Percentiles rank a stretch among this genome's conserved stretches.
phyloP scores from a whole-genome alignment of 2,797 vertebrate genomes.

The Bovichtus variegatus region DNA sequence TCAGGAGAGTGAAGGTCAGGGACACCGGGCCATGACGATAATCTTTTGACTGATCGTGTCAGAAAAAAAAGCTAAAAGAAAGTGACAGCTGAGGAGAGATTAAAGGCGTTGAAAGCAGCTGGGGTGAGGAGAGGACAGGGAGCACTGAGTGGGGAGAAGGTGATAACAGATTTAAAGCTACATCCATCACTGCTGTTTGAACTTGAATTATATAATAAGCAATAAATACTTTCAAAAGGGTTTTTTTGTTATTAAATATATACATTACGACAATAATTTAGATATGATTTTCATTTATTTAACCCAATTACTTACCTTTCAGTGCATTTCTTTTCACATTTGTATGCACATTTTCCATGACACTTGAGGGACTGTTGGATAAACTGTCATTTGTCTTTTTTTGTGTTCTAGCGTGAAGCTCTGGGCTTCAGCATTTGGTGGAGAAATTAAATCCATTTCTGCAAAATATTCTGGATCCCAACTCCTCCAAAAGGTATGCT shows the following conservation, averaged over 20 bases:
- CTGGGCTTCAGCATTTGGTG: constrained; percentile 98
- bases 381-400: constrained; percentile 26
- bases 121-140: constrained; percentile 4
- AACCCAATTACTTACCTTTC: neutral
- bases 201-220: neutral
- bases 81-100: constrained; percentile 23
- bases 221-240: no score
- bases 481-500: constrained; percentile 95
- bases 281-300: neutral
- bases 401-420: constrained; percentile 91
- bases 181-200: neutral
- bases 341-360: neutral
- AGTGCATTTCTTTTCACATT: neutral
- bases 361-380: neutral
- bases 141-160: neutral
- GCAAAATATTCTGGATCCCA: constrained; percentile 98
- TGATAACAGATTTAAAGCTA: neutral
- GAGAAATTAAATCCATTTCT: constrained; percentile 98
- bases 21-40: constrained; percentile 9
- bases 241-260: neutral
- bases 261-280: neutral
- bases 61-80: constrained; percentile 9
- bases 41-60: constrained; percentile 29
- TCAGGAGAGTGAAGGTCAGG: constrained; percentile 47
- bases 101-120: constrained; percentile 22